Evolutionary conservation across 2,797 vertebrate genomes (phyloP).

Genomic region (Myotis vivesi): DNA sequence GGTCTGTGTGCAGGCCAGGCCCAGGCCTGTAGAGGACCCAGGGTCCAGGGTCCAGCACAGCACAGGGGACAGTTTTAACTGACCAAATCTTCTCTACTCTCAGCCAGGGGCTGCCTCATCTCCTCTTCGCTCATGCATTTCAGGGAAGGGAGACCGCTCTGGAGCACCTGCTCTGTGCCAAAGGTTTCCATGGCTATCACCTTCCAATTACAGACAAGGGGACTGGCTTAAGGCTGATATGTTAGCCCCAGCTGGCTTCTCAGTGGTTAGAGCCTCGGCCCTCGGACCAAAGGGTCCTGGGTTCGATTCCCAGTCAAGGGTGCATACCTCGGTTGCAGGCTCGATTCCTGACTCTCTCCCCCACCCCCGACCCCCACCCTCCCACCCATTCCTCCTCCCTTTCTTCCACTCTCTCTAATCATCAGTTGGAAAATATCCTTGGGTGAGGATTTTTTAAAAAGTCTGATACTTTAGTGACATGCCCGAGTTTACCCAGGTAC

Average conservation of each 20-base stretch:
- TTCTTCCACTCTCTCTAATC: too few relatives aligned
- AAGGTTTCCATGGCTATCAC: background rate
- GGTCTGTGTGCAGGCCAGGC: background rate
- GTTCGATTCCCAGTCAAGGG: too few relatives aligned
- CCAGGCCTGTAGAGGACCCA: background rate
- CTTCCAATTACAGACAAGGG: background rate
- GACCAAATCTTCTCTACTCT: background rate
- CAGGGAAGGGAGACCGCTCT: background rate
- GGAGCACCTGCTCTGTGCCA: background rate
- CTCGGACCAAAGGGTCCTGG: too few relatives aligned
- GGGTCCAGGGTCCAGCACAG: background rate
- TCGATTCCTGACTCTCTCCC: too few relatives aligned
- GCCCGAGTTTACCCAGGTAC: background rate
- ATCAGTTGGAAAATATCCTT: too few relatives aligned
- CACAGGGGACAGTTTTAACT: background rate
- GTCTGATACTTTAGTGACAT: background rate
- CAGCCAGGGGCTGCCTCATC: background rate
- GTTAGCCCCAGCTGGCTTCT: too few relatives aligned
- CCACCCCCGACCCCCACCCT: too few relatives aligned
- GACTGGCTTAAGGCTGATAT: background rate
- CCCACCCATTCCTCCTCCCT: too few relatives aligned
- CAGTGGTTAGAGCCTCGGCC: too few relatives aligned
- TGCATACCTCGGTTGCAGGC: too few relatives aligned
- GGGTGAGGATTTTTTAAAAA: too few relatives aligned
- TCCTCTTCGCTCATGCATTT: background rate